phyloP scores from a whole-genome alignment of 2,888 invertebrate genomes.

The Carabus problematicus region DNA sequence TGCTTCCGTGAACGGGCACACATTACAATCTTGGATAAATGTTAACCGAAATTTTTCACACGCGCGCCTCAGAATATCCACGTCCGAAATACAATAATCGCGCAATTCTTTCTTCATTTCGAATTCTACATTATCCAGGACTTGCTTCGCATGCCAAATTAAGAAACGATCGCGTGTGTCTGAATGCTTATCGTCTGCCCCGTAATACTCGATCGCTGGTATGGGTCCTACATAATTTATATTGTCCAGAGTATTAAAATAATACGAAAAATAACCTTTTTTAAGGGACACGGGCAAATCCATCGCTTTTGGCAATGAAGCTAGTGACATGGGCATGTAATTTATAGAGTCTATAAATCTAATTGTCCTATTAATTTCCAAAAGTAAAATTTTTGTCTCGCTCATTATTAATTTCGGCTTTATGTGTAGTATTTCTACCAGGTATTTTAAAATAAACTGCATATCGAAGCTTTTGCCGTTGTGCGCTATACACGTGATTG shows the following conservation, averaged over 20 bases:
- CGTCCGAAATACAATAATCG: conserved; percentile 46
- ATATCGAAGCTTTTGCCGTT: neutral
- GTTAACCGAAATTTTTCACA: conserved; percentile 48
- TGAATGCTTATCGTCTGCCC: too few relatives aligned
- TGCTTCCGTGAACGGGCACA: conserved; percentile 49
- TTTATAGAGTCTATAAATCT: conserved; percentile 1
- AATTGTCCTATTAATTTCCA: conserved; percentile 3
- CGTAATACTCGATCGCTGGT: too few relatives aligned
- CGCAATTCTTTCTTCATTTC: conserved; percentile 46
- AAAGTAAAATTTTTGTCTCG: neutral
- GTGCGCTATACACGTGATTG: neutral
- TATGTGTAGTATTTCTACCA: too few relatives aligned
- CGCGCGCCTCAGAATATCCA: conserved; percentile 48
- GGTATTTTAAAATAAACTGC: conserved; percentile 1
- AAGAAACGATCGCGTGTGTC: neutral
- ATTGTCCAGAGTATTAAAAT: too few relatives aligned
- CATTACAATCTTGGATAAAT: conserved; percentile 45
- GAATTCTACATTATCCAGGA: neutral
- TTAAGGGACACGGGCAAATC: too few relatives aligned
- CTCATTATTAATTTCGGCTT: neutral
- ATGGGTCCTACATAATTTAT: too few relatives aligned
- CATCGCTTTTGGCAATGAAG: neutral
- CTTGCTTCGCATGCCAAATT: neutral
- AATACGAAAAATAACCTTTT: too few relatives aligned
- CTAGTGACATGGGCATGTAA: neutral